Evolutionary conservation across 2,888 invertebrate species (phyloP), one percentile per base, ranked within the genome.

Genomic region (Microplitis manilae): DNA sequence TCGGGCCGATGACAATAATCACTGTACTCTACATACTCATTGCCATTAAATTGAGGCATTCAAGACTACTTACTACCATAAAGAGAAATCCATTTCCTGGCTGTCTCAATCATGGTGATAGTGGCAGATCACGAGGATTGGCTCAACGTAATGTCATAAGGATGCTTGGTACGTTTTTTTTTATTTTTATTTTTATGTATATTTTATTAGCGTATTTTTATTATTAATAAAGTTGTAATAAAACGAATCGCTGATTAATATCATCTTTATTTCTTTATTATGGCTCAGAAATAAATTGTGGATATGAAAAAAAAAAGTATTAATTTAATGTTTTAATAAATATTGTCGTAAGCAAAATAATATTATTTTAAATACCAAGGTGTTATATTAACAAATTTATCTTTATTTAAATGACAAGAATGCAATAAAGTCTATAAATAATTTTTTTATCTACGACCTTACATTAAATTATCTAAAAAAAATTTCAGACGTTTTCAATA

Each of bases 1-100:
- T 96, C 61, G 93, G 94, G 65, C 97, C 97, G 1, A 96, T 97
- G 96, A 95, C 95, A 50, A 92, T 96, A 79, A 96, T 97, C 87
- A 94, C 94, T 50, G 94, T 96, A 80, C 91, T 97, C 79, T 97
- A 97, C 86, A 92, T 95, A 74, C 91, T 95, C 81, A 95, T 95
- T 84, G 95, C 94, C 1, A 89, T 95, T 67, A 95, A 94, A 87
- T 90, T 95, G 81, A 92, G 94, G 75, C 92, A 93, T 69, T 94
- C 95, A 41, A 83, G 86, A 64, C 79, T 87, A 38, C 79, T 88
- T 50, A 83, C 84, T 80, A 92, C 92, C 1, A 88, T 92, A 67
- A 93, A 93, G 81, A 91, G 93, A 76, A 87, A 87, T 89, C 62
- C 92, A 91, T 0, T 91, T 75, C 91, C 92, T n/a, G 91, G 91